These are phyloP conservation scores for Forbesichthys agassizii DNA, from an alignment of 2,113 vertebrate genomes.

Conservation along the genomic window DNA sequence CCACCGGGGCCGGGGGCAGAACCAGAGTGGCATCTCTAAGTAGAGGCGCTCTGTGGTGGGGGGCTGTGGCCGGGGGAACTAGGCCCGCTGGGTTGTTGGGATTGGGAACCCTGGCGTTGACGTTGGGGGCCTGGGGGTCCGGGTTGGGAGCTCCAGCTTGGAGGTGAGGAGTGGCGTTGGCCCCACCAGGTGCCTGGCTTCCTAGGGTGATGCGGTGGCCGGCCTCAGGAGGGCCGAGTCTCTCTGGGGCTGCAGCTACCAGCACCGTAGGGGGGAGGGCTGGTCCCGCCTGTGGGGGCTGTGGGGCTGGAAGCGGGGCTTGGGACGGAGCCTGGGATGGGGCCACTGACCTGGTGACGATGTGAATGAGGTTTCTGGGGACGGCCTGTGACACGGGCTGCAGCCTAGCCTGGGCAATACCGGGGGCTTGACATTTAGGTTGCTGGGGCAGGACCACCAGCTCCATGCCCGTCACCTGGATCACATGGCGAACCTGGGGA, in stretches of 20 bases:
- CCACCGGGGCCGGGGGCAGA: constrained; percentile 22
- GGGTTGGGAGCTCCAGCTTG: constrained; percentile 17
- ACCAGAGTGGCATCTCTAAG: constrained; percentile 19
- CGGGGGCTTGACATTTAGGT: background rate
- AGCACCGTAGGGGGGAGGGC: constrained; percentile 55
- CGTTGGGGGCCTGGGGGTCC: background rate
- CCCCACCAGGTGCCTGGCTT: constrained; percentile 50
- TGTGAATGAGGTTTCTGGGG: constrained; percentile 58
- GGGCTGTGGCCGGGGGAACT: constrained; percentile 13
- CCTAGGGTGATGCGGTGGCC: constrained; percentile 69
- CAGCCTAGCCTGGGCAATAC: background rate
- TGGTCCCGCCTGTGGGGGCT: constrained; percentile 37
- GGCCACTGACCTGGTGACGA: constrained; percentile 27
- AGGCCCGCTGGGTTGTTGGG: constrained; percentile 20
- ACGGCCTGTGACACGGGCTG: constrained; percentile 1
- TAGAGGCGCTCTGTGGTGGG: constrained; percentile 7
- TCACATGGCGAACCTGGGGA: background rate
- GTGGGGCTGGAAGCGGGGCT: constrained; percentile 23
- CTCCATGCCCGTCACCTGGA: constrained; percentile 21
- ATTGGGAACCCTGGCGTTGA: constrained; percentile 19
- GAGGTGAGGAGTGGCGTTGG: constrained; percentile 31
- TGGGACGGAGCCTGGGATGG: constrained; percentile 31
- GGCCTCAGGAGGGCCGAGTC: constrained; percentile 62
- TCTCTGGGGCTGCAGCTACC: constrained; percentile 71
- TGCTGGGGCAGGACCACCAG: constrained; percentile 37